Evolutionary conservation across 2,888 invertebrate genomes (phyloP), one percentile per base, ranked within the genome.

Genomic region (Aporophyla nigra): DNA sequence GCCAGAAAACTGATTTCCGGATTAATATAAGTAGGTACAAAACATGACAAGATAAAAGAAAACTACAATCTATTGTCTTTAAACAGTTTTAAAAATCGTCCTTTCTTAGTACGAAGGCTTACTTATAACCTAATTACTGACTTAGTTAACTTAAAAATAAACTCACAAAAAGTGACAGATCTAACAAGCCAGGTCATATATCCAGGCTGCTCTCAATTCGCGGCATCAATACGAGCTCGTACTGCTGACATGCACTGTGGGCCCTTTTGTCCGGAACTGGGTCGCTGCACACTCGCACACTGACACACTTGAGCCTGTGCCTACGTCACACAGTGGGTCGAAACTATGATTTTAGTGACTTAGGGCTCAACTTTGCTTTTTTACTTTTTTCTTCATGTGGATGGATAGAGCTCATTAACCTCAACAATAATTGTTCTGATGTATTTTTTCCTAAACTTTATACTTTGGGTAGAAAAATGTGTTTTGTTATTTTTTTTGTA

Each of bases 241-340:
- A 71, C 58, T 56, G 67, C 75, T 87, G 88, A 77, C 88, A 74
- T 82, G 83, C 85, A 88, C 87, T 83, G 84, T 78, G 83, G 78
- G 86, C 86, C 71, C 90, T 91, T 92, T 90, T 93, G 92, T 92
- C 83, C 77, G 70, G 71, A 93, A 84, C 90, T 93, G 85, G 93
- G 93, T 91, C 93, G 90, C 78, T 82, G 86, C 89, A 87, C 88
- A 90, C 90, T 75, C 77, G 86, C 88, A 88, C 90, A 90, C 89
- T 89, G 88, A 89, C 90, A 87, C 89, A 87, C 91, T 91, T 82
- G 76, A 87, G 84, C 71, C 21, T 66, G 78, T 46, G 78, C 78
- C 75, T 74, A 81, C 86, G 80, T n/a, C n/a, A n/a, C n/a, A n/a
- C n/a, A n/a, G n/a, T n/a, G n/a, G n/a, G n/a, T n/a, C n/a, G n/a